Conservation (phyloP, 2,113 vertebrate genomes). For the Rhea americana region DNA sequence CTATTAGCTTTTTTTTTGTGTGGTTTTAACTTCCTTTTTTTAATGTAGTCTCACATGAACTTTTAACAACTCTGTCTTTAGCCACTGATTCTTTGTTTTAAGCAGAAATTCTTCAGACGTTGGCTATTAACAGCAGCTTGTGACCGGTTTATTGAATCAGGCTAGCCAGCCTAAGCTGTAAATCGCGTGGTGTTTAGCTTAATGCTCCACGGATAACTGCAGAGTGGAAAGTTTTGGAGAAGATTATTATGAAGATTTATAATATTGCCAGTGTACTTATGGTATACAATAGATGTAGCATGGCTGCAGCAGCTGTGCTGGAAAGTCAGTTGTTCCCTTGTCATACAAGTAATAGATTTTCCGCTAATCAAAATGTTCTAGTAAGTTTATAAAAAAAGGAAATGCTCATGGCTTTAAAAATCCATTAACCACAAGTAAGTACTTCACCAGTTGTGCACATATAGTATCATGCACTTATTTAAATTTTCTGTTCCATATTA, state of each 20-base stretch:
- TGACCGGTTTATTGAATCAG: constrained; percentile 27
- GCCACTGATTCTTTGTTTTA: constrained; percentile 1
- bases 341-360: not conserved
- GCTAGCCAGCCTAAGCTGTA: not conserved
- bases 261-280: not conserved
- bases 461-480: not conserved
- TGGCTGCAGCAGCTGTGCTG: not conserved
- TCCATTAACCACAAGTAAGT: not conserved
- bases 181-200: not conserved
- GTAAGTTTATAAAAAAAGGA: not conserved
- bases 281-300: not conserved
- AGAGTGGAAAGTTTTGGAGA: not conserved
- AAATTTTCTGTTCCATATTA: not conserved
- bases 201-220: constrained; percentile 4
- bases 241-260: constrained; percentile 25
- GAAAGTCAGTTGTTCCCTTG: constrained; percentile 12
- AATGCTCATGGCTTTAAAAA: not conserved
- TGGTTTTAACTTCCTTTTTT: not conserved
- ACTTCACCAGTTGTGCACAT: not conserved
- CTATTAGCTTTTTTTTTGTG: not conserved
- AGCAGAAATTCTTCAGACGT: not conserved
- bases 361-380: not conserved
- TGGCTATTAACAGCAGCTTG: not conserved
- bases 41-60: not conserved
- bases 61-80: not conserved